Percentiles rank a stretch among this genome's conserved stretches.
These are phyloP conservation scores for Epizoanthus illoricatus DNA, from an alignment of 92 coral and sea anemone species.

Conservation along the genomic window DNA sequence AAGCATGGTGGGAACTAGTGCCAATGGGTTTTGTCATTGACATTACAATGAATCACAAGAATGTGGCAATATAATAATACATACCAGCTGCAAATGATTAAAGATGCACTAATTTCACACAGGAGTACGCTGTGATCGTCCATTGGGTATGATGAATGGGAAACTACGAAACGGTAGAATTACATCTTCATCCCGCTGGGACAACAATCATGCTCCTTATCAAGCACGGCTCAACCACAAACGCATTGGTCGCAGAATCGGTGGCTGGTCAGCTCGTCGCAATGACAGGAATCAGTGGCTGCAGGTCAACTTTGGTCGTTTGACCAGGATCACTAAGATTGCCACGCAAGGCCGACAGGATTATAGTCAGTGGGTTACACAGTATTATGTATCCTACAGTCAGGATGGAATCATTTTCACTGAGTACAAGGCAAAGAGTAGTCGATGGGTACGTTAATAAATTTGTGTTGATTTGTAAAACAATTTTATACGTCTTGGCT, in stretches of 20 bases:
- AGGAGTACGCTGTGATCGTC: conserved; percentile 39
- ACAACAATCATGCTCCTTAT: conserved; percentile 36
- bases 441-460: conserved; percentile 27
- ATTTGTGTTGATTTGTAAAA: not conserved
- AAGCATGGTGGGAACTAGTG: not conserved
- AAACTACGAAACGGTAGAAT: conserved; percentile 40
- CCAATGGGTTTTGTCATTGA: not conserved
- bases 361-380: conserved; percentile 26
- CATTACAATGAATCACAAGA: not conserved
- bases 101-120: too few relatives aligned
- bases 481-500: not conserved
- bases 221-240: conserved; percentile 44
- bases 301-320: conserved; percentile 66
- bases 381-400: conserved; percentile 49
- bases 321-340: conserved; percentile 64
- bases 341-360: conserved; percentile 53
- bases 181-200: conserved; percentile 45
- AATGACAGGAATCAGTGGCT: conserved; percentile 63
- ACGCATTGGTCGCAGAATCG: conserved; percentile 22
- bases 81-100: too few relatives aligned
- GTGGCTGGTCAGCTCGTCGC: conserved; percentile 46
- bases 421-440: conserved; percentile 37
- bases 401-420: conserved; percentile 46
- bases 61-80: too few relatives aligned
- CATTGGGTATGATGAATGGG: conserved; percentile 39